Base-by-base conservation (phyloP, 2,888 invertebrate genomes). In the Phorcus lineatus region DNA sequence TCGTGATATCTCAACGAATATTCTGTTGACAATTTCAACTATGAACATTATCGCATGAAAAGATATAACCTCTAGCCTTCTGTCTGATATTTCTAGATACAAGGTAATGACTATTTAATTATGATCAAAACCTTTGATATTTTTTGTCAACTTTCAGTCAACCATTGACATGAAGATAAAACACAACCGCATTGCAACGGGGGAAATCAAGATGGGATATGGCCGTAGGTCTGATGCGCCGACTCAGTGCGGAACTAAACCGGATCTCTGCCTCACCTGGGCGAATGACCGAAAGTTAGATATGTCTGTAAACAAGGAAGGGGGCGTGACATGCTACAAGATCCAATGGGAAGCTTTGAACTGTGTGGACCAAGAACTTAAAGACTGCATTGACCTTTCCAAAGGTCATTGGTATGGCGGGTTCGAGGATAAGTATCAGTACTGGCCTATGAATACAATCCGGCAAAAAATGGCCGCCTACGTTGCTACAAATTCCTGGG, bases 401-500 rank as follows among this genome's bases (percentile, higher is more conserved):
- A 70, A 81, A 6, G 82, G 88, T 9, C 94, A 95, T 88, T 96
- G 96, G 96, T 96, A 97, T 89, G 98, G 98, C 0, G 97, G 97
- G 0, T 97, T 97, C 0, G 96, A 97, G 85, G 96, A 96, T 47
- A 94, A 85, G 55, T 95, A 96, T 87, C 95, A 96, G 88, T 95
- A 96, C 0, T 98, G 98, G 96, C 97, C 97, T 0, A 94, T 98
- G 16, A 96, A 97, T 22, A 80, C 82, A n/a, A 89, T 90, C 78
- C 86, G 88, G 6, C 81, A 86, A 67, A 76, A 83, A 2, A 79
- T 88, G 85, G 79, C 85, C 2, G 85, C 90, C 0, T 92, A 88
- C 77, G 84, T 91, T 0, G 85, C 89, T 0, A 87, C 87, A 28
- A 90, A 92, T 80, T 87, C 89, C 1, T 89, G 84, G 74, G 80